These are phyloP conservation scores for Psylliodes chrysocephalus DNA, from an alignment of 2,888 invertebrate genomes.

Conservation along the genomic window DNA sequence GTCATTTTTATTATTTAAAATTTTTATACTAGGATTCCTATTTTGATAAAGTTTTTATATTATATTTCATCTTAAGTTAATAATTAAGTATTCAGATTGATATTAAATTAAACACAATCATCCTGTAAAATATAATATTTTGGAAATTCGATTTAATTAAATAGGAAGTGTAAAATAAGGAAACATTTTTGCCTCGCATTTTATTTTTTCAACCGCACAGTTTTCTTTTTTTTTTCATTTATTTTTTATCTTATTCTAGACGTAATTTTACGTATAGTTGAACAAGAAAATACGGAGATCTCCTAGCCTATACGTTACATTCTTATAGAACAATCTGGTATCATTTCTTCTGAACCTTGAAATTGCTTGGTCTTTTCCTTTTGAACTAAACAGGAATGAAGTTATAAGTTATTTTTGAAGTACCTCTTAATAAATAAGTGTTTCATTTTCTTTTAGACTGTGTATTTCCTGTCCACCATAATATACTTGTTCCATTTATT, in stretches of 20 bases:
- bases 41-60: no score
- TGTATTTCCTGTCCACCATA: slow-evolving; percentile 26
- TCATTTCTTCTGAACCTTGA: slow-evolving; percentile 37
- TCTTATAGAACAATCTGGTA: slow-evolving; percentile 32
- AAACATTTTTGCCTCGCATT: no score
- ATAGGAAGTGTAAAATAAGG: no score
- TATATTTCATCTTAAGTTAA: no score
- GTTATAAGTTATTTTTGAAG: slow-evolving; percentile 31
- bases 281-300: slow-evolving; percentile 30
- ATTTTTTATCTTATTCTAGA: slow-evolving; percentile 16
- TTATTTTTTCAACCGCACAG: no score
- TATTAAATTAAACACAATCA: no score
- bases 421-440: slow-evolving; percentile 27
- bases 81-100: no score
- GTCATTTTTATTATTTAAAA: no score
- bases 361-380: slow-evolving; percentile 35
- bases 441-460: slow-evolving; percentile 24
- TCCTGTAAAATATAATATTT: no score
- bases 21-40: no score
- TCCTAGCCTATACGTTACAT: slow-evolving; percentile 30
- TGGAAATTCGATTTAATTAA: no score
- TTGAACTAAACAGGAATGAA: slow-evolving; percentile 24
- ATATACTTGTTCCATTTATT: slow-evolving; percentile 15
- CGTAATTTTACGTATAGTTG: slow-evolving; percentile 36
- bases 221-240: not conserved